Evolutionary conservation across 2,888 invertebrate species (phyloP).

Genomic region (Taphrorychus bicolor): DNA sequence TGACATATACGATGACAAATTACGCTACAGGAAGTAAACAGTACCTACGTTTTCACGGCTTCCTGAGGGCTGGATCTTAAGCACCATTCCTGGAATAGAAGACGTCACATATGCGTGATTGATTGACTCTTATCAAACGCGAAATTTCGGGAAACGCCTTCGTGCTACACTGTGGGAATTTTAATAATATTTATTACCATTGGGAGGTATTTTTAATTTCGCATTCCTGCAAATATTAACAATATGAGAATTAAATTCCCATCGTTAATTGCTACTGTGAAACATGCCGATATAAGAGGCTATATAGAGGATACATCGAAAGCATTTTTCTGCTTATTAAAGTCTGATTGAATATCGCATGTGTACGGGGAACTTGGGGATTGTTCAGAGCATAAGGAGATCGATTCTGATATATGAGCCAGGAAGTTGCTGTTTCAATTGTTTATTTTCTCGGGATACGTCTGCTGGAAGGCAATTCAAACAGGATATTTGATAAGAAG

Average conservation of each 20-base stretch:
- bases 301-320: not conserved
- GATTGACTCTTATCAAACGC: slow-evolving; percentile 11
- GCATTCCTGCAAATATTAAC: not conserved
- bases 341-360: not conserved
- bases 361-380: not conserved
- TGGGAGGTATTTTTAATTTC: not conserved
- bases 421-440: no score
- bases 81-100: slow-evolving; percentile 14
- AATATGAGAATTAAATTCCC: not conserved
- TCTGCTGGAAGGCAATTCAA: no score
- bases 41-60: slow-evolving; percentile 16
- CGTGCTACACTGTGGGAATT: not conserved
- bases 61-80: slow-evolving; percentile 11
- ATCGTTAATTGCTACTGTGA: not conserved
- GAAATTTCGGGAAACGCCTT: not conserved
- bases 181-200: not conserved
- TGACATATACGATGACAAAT: slow-evolving; percentile 38
- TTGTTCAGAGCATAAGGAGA: not conserved
- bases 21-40: slow-evolving; percentile 26
- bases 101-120: slow-evolving; percentile 23
- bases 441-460: no score
- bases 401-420: not conserved
- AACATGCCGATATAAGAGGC: not conserved
- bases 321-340: not conserved
- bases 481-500: no score